These are phyloP conservation scores for Dryobota labecula DNA, from an alignment of 2,888 invertebrate species.

Conservation along the genomic window DNA sequence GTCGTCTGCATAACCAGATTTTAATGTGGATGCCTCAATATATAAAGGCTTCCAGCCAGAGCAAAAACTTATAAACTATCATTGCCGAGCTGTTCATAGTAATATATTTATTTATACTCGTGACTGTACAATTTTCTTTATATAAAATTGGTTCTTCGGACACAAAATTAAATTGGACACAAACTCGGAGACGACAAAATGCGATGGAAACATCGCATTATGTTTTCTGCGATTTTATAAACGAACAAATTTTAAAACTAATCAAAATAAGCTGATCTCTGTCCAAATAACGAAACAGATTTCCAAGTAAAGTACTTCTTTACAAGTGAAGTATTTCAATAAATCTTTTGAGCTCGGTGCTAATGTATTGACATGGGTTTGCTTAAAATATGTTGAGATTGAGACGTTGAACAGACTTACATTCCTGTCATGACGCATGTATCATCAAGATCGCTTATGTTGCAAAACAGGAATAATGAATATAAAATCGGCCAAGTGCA, in stretches of 20 bases:
- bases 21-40: too few relatives aligned
- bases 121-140: background rate
- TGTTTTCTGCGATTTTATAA: too few relatives aligned
- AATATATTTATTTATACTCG: too few relatives aligned
- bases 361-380: background rate
- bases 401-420: constrained; percentile 8
- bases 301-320: constrained; percentile 6
- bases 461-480: background rate
- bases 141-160: background rate
- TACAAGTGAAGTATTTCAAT: constrained; percentile 26
- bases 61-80: too few relatives aligned
- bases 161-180: background rate
- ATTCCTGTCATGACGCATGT: constrained; percentile 14
- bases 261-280: constrained; percentile 13
- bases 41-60: too few relatives aligned
- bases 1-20: too few relatives aligned
- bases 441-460: background rate
- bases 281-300: constrained; percentile 18
- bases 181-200: background rate
- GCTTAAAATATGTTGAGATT: background rate
- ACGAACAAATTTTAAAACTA: background rate
- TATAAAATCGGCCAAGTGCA: background rate
- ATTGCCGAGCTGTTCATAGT: too few relatives aligned
- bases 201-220: too few relatives aligned
- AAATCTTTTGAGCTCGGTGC: constrained; percentile 22